Percentiles rank a stretch among this genome's conserved stretches.
These are phyloP conservation scores for Ischnus inquisitorius DNA, from an alignment of 2,888 invertebrate genomes.

Conservation along the genomic window DNA sequence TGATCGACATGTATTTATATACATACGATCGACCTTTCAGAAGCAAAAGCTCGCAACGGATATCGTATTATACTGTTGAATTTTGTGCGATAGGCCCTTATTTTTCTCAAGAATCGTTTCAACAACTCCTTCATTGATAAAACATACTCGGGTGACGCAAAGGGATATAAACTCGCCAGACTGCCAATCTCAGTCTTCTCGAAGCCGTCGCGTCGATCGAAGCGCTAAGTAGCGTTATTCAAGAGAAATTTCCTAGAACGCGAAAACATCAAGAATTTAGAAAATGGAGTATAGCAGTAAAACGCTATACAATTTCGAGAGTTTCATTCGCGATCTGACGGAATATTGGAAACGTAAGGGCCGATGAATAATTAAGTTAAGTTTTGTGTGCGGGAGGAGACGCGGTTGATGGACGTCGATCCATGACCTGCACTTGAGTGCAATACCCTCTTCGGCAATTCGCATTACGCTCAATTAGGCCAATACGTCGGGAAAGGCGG, in stretches of 20 bases:
- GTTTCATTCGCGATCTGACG: slow-evolving; percentile 44
- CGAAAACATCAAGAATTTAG: background rate
- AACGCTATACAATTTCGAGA: slow-evolving; percentile 46
- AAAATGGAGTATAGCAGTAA: background rate
- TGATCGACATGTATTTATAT: background rate
- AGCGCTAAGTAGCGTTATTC: background rate
- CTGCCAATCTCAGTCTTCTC: slow-evolving; percentile 12
- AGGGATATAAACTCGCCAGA: slow-evolving; percentile 3
- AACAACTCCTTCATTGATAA: slow-evolving; percentile 32
- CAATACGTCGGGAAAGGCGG: slow-evolving; percentile 64
- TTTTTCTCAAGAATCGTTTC: background rate
- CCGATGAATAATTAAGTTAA: background rate
- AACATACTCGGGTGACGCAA: slow-evolving; percentile 4
- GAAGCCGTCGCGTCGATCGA: background rate
- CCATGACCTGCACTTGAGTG: slow-evolving; percentile 45
- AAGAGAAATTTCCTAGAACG: background rate
- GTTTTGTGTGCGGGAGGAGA: background rate
- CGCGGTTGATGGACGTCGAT: slow-evolving; percentile 12
- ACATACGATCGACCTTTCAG: background rate
- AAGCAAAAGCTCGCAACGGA: too few species aligned
- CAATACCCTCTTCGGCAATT: slow-evolving; percentile 61
- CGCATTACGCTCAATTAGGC: slow-evolving; percentile 69
- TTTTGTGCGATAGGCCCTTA: too few species aligned
- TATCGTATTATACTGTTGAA: too few species aligned
- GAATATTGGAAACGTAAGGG: slow-evolving; percentile 59